Percentiles rank a stretch among this genome's conserved stretches.
phyloP scores from a whole-genome alignment of 2,888 invertebrate species.

The Hyposoter didymator region DNA sequence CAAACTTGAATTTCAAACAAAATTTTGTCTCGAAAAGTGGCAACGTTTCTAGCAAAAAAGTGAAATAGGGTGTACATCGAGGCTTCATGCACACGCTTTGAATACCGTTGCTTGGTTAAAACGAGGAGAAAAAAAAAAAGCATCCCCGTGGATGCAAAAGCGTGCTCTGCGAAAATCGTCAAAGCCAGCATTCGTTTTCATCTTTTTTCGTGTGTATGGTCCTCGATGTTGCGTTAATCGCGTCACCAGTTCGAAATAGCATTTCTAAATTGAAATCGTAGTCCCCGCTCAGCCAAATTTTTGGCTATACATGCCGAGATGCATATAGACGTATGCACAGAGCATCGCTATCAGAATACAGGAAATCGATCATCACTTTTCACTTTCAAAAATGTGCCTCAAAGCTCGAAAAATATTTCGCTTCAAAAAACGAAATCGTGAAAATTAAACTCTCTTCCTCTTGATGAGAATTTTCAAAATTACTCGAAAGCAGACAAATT shows the following conservation, averaged over 20 bases:
- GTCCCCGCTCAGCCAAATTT: conserved; percentile 57
- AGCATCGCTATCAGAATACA: not conserved
- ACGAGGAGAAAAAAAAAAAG: not conserved
- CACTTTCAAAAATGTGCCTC: not conserved
- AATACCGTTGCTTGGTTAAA: not conserved
- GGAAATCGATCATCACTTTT: not conserved
- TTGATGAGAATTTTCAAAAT: not conserved
- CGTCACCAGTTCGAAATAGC: conserved; percentile 68
- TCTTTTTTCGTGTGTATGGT: conserved; percentile 37
- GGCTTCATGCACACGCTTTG: conserved; percentile 22
- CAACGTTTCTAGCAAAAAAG: conserved; percentile 15
- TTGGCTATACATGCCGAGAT: not conserved
- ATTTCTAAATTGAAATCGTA: conserved; percentile 67
- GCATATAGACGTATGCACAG: not conserved
- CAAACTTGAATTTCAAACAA: conserved; percentile 19
- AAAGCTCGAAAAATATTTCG: not conserved
- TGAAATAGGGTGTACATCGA: conserved; percentile 27
- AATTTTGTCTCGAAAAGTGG: conserved; percentile 10
- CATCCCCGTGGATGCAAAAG: conserved; percentile 1
- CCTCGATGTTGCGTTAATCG: conserved; percentile 66
- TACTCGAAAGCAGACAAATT: not conserved
- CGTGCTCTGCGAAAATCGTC: conserved; percentile 17
- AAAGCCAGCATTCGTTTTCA: conserved; percentile 22
- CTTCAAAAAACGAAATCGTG: not conserved
- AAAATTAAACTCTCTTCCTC: not conserved